phyloP scores from a whole-genome alignment of 92 coral and sea anemone genomes.

The Scolanthus callimorphus region DNA sequence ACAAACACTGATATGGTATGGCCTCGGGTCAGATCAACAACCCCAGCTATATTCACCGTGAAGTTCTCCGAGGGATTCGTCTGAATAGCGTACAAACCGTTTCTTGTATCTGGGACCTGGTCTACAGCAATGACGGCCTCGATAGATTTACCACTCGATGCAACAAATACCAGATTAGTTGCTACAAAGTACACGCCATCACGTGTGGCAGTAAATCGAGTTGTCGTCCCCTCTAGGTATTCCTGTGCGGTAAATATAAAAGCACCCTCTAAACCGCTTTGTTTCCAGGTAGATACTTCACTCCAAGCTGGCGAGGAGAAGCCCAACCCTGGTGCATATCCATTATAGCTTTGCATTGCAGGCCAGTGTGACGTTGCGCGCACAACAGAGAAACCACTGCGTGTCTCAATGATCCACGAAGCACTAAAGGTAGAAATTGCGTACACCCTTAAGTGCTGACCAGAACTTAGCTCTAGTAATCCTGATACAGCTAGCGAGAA shows the following conservation, averaged over 20 bases:
- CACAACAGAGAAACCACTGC: constrained; percentile 45
- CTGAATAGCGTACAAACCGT: constrained; percentile 35
- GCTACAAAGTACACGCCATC: constrained; percentile 54
- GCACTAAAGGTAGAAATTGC: constrained; percentile 17
- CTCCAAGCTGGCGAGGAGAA: constrained; percentile 14
- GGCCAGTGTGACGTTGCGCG: constrained; percentile 49
- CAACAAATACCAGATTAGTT: constrained; percentile 25
- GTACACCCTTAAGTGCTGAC: constrained; percentile 32
- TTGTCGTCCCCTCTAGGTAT: background rate
- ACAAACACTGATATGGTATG: constrained; percentile 44
- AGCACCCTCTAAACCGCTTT: constrained; percentile 29
- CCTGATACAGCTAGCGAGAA: constrained; percentile 40
- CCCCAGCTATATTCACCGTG: constrained; percentile 54
- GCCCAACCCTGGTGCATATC: background rate
- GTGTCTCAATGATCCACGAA: constrained; percentile 29
- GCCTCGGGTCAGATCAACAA: constrained; percentile 26
- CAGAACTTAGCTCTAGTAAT: constrained; percentile 40
- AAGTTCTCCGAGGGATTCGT: constrained; percentile 29
- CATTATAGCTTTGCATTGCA: constrained; percentile 42
- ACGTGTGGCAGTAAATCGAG: constrained; percentile 19
- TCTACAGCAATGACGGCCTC: constrained; percentile 37
- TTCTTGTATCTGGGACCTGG: constrained; percentile 7
- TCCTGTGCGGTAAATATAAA: constrained; percentile 28
- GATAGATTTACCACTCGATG: constrained; percentile 6
- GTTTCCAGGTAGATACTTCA: constrained; percentile 35